phyloP scores from a whole-genome alignment of 2,113 vertebrate genomes.

The Alligator sinensis region DNA sequence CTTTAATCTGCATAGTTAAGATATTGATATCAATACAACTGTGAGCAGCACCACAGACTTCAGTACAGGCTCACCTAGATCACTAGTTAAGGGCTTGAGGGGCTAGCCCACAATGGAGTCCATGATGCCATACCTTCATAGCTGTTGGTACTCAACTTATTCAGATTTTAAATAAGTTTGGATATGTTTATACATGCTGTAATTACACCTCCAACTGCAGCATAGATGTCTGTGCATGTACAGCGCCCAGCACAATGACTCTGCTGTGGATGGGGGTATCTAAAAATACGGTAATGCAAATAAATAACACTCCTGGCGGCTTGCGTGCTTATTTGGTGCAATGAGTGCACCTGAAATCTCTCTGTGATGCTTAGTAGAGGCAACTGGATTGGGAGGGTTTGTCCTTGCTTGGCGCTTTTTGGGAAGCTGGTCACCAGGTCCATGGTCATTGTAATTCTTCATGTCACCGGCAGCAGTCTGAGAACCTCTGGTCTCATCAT shows the following conservation, averaged over 20 bases:
- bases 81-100: not conserved
- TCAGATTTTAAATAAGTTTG: not conserved
- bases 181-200: not conserved
- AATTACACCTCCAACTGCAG: not conserved
- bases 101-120: not conserved
- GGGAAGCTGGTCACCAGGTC: rapidly evolving
- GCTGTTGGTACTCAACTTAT: not conserved
- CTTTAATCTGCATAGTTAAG: no score
- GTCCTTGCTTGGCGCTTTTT: not conserved
- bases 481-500: not conserved
- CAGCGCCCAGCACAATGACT: not conserved
- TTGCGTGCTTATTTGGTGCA: not conserved
- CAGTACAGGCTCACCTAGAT: not conserved
- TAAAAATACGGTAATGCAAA: not conserved
- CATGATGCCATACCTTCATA: no score
- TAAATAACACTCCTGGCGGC: not conserved
- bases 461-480: not conserved
- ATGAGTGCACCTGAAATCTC: not conserved
- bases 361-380: not conserved
- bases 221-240: rapidly evolving
- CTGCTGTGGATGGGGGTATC: not conserved
- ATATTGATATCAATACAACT: no score
- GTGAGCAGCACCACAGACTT: no score
- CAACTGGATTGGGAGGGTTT: not conserved
- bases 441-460: not conserved